phyloP scores from a whole-genome alignment of 2,888 invertebrate species.

The Isoperla grammatica region DNA sequence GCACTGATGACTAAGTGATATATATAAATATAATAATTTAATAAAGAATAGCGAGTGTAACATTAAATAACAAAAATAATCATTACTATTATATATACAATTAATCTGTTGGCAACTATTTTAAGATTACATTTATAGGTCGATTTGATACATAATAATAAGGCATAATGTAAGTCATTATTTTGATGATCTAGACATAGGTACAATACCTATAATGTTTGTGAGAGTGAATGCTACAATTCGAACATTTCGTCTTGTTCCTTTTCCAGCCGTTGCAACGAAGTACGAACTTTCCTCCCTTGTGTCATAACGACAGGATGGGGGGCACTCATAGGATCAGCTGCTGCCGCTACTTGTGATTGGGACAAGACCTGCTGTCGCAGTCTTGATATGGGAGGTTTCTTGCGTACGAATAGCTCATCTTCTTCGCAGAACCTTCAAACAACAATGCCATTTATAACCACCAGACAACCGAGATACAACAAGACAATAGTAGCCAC shows the following conservation, averaged over 20 bases:
- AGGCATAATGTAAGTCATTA: too few relatives aligned
- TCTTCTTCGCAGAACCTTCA: conserved; percentile 23
- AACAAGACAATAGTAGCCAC: too few relatives aligned
- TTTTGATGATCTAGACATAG: too few relatives aligned
- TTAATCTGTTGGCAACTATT: too few relatives aligned
- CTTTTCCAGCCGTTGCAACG: conserved; percentile 72
- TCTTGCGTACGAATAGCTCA: conserved; percentile 36
- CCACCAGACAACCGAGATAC: not conserved
- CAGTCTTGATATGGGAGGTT: conserved; percentile 42
- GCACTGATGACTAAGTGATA: too few relatives aligned
- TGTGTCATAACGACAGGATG: conserved; percentile 68
- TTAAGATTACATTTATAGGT: too few relatives aligned
- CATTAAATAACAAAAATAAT: too few relatives aligned
- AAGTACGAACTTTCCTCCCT: conserved; percentile 71
- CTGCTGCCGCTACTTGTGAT: conserved; percentile 43
- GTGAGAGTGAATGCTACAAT: conserved; percentile 60
- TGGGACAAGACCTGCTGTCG: conserved; percentile 44
- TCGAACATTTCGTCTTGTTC: conserved; percentile 88
- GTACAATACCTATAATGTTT: too few relatives aligned
- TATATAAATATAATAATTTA: too few relatives aligned
- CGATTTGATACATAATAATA: too few relatives aligned
- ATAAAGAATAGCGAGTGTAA: too few relatives aligned
- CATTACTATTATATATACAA: too few relatives aligned
- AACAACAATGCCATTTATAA: not conserved
- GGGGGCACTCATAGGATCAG: conserved; percentile 44